A percentile compares a stretch with the other conserved stretches of the same genome.
Conservation (phyloP, 2,113 vertebrate species). For the Benitochromis conjunctus region DNA sequence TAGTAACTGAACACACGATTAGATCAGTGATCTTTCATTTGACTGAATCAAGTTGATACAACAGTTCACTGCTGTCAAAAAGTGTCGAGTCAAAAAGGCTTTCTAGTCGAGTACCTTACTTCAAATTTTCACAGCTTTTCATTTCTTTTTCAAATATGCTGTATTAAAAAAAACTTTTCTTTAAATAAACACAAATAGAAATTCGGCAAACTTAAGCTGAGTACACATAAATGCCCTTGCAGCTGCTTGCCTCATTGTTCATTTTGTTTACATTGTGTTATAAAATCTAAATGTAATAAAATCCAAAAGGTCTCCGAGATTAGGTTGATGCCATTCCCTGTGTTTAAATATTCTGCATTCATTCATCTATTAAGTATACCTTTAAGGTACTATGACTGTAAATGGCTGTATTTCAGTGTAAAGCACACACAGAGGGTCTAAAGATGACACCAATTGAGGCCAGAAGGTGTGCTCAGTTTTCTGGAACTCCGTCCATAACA, state of each 20-base stretch:
- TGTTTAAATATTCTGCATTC: background rate
- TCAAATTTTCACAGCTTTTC: background rate
- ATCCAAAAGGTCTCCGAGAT: background rate
- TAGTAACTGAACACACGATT: background rate
- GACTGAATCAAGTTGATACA: background rate
- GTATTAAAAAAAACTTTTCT: background rate
- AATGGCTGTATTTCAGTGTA: background rate
- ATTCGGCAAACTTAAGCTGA: background rate
- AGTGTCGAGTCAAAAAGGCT: background rate
- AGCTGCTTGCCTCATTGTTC: background rate
- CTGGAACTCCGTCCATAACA: background rate
- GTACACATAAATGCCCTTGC: background rate
- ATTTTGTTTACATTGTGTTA: background rate
- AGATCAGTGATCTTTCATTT: background rate
- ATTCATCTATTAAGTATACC: background rate
- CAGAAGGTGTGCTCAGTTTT: background rate
- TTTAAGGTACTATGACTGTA: background rate
- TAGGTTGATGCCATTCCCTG: background rate
- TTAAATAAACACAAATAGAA: background rate
- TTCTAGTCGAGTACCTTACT: background rate
- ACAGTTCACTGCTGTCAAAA: background rate
- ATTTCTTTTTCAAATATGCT: background rate
- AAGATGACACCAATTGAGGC: background rate
- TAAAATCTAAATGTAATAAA: background rate
- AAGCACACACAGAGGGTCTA: background rate